These are phyloP conservation scores for Junonia oenone DNA, from an alignment of 2,888 invertebrate species.

Conservation along the genomic window DNA sequence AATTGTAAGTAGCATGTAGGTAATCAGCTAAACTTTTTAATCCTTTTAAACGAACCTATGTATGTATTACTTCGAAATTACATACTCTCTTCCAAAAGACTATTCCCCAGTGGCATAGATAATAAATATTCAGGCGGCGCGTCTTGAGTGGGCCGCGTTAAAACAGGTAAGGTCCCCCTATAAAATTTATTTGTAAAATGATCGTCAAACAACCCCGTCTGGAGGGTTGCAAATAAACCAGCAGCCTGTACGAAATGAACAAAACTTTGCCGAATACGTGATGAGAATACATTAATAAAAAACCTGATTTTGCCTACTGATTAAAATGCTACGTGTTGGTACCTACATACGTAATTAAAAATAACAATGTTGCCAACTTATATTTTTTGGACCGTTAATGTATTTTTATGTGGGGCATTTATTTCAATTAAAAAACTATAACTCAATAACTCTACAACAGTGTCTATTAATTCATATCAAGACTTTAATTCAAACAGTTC, in stretches of 20 bases:
- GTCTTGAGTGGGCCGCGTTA: constrained; percentile 33
- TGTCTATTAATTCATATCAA: too few relatives aligned
- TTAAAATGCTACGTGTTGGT: not conserved
- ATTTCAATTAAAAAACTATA: too few relatives aligned
- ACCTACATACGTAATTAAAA: not conserved
- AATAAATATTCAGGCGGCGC: constrained; percentile 19
- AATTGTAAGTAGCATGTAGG: too few relatives aligned
- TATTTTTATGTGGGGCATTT: too few relatives aligned
- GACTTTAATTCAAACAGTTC: too few relatives aligned
- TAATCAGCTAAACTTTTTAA: too few relatives aligned
- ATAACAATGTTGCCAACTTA: not conserved
- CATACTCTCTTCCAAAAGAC: not conserved
- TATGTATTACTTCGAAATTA: not conserved
- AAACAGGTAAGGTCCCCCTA: constrained; percentile 34
- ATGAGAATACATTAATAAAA: constrained; percentile 25
- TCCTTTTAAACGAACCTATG: too few relatives aligned
- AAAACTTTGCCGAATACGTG: constrained; percentile 35
- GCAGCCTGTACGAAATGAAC: constrained; percentile 38
- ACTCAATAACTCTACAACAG: too few relatives aligned
- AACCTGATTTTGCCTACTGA: constrained; percentile 1
- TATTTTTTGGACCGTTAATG: too few relatives aligned
- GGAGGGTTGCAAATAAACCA: constrained; percentile 39
- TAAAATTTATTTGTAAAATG: constrained; percentile 67
- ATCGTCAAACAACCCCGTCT: constrained; percentile 59
- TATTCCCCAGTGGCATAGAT: not conserved